phyloP scores from a whole-genome alignment of 2,113 vertebrate genomes.

The Clinocottus analis region DNA sequence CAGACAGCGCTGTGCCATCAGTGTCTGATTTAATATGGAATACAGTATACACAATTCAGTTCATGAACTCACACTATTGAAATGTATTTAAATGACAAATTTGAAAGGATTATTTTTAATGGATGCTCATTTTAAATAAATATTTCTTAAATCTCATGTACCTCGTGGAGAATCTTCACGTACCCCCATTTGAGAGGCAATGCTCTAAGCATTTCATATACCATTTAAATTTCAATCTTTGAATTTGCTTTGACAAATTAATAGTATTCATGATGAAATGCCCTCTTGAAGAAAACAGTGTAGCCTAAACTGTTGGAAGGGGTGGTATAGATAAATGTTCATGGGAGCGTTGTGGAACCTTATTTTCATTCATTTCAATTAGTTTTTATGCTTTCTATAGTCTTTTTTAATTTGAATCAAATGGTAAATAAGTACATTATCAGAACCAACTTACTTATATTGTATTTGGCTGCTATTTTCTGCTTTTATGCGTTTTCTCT shows the following conservation, averaged over 20 bases:
- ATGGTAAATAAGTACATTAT: not conserved
- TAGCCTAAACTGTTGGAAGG: not conserved
- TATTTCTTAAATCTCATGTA: too few species aligned
- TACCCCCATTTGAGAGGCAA: too few species aligned
- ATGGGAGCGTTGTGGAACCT: not conserved
- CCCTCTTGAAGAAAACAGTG: not conserved
- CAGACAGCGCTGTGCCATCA: too few species aligned
- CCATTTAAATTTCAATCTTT: not conserved
- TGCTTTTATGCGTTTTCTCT: constrained; percentile 4
- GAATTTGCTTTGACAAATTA: not conserved
- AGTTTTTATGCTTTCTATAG: not conserved
- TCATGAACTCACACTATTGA: too few species aligned
- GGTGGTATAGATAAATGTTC: not conserved
- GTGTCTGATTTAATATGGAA: too few species aligned
- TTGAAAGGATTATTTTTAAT: too few species aligned
- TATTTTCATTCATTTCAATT: not conserved
- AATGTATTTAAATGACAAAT: too few species aligned
- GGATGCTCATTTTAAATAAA: too few species aligned
- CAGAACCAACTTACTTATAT: not conserved
- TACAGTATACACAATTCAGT: too few species aligned
- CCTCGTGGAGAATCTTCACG: too few species aligned
- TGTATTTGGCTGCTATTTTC: constrained; percentile 10
- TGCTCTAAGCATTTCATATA: not conserved
- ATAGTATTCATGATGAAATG: not conserved
- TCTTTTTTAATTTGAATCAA: not conserved